phyloP scores from a whole-genome alignment of 2,888 invertebrate genomes.

The Autographa pulchrina region DNA sequence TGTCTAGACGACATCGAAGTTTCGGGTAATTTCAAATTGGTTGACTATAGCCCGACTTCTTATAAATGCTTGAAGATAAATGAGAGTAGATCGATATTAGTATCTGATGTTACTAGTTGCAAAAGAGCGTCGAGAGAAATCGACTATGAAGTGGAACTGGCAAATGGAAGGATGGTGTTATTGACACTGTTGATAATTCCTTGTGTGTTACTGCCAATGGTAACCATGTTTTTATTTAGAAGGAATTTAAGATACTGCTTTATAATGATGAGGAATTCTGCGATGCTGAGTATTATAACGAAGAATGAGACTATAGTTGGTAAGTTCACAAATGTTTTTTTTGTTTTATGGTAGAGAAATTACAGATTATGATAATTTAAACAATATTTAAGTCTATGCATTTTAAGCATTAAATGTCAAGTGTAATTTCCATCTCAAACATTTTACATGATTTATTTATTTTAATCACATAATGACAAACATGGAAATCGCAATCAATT shows the following conservation, averaged over 20 bases:
- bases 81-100: conserved; percentile 58
- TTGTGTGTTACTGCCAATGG: conserved; percentile 62
- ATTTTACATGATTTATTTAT: no score
- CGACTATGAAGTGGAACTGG: conserved; percentile 55
- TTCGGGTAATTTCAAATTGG: conserved; percentile 66
- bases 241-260: conserved; percentile 90
- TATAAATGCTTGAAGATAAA: conserved; percentile 71
- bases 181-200: conserved; percentile 68
- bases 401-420: no score
- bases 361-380: no score
- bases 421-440: no score
- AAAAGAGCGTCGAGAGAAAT: conserved; percentile 50
- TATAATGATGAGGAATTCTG: conserved; percentile 89
- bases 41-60: conserved; percentile 65
- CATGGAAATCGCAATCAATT: no score
- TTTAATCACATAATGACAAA: no score
- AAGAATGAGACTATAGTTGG: conserved; percentile 76
- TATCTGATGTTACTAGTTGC: conserved; percentile 67
- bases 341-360: no score
- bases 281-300: conserved; percentile 87
- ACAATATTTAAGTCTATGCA: no score
- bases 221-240: conserved; percentile 69
- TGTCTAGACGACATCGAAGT: conserved; percentile 44
- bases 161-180: conserved; percentile 54
- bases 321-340: conserved; percentile 58